Conservation (phyloP, 2,888 invertebrate genomes). For the Steinernema hermaphroditum region DNA sequence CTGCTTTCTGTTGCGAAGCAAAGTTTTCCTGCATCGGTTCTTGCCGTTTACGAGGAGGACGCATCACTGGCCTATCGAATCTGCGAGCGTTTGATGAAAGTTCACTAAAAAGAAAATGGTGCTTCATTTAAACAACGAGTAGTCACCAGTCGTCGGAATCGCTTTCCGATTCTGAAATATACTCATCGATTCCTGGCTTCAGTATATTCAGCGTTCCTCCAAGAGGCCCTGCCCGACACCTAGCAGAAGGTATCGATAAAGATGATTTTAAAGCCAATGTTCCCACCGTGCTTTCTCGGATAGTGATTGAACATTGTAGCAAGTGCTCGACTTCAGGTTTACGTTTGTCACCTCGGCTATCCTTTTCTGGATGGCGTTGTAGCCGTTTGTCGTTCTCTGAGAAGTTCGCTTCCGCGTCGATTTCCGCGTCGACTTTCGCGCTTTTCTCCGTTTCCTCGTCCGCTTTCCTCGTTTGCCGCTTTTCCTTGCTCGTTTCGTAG, state of each 20-base stretch:
- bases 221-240: not conserved
- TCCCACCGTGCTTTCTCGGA: not conserved
- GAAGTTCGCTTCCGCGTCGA: not conserved
- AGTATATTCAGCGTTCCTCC: conserved; percentile 15
- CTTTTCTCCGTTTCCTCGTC: not conserved
- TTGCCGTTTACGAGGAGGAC: not conserved
- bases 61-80: not conserved
- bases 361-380: not conserved
- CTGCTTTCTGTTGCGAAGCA: not conserved
- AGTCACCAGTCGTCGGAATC: conserved; percentile 8
- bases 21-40: not conserved
- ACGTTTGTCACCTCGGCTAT: not conserved
- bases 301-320: not conserved
- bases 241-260: not conserved
- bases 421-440: not conserved
- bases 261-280: too few species aligned
- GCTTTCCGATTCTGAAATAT: not conserved
- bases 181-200: not conserved
- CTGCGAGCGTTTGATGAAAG: not conserved
- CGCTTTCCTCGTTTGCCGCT: not conserved
- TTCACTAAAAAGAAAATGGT: too few species aligned
- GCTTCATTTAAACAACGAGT: too few species aligned
- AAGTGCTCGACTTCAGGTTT: not conserved
- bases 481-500: not conserved
- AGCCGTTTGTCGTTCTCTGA: not conserved